Conservation (phyloP, 2,888 invertebrate species). For the Nasonia oneida region DNA sequence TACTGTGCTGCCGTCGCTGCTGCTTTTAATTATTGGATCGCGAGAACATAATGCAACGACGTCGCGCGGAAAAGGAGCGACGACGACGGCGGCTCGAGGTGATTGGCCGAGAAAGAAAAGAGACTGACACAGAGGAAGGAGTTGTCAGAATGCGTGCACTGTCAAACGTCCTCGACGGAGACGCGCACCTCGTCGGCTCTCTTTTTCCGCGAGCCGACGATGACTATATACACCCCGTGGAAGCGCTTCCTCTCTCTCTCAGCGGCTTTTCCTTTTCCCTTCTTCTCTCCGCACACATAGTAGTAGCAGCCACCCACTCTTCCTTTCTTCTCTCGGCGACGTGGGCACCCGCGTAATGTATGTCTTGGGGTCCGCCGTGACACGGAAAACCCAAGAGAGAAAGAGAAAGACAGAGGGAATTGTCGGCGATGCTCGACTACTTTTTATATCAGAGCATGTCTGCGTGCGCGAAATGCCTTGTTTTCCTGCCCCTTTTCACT, state of each 20-base stretch:
- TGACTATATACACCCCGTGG: neutral
- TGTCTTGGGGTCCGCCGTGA: constrained; percentile 24
- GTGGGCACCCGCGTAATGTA: neutral
- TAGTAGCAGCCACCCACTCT: neutral
- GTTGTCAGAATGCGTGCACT: constrained; percentile 48
- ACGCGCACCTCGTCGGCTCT: neutral
- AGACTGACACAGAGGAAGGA: constrained; percentile 42
- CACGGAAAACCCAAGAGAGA: neutral
- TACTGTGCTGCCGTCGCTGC: neutral
- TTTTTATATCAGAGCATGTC: neutral
- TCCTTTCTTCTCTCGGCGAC: constrained; percentile 2
- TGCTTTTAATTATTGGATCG: constrained; percentile 39
- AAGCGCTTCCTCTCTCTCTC: neutral
- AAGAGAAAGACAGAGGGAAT: constrained; percentile 15
- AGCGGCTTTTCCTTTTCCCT: neutral
- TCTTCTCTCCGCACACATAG: neutral
- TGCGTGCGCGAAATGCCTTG: constrained; percentile 47
- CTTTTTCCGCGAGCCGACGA: neutral
- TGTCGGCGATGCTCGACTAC: constrained; percentile 9
- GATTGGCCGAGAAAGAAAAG: constrained; percentile 51
- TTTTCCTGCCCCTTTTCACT: constrained; percentile 46
- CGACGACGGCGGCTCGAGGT: constrained; percentile 29
- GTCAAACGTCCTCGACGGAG: constrained; percentile 16
- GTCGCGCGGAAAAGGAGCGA: constrained; percentile 14
- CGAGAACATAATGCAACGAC: constrained; percentile 11